Base-by-base conservation (phyloP, 2,888 invertebrate species). In the Perizoma affinitatum region DNA sequence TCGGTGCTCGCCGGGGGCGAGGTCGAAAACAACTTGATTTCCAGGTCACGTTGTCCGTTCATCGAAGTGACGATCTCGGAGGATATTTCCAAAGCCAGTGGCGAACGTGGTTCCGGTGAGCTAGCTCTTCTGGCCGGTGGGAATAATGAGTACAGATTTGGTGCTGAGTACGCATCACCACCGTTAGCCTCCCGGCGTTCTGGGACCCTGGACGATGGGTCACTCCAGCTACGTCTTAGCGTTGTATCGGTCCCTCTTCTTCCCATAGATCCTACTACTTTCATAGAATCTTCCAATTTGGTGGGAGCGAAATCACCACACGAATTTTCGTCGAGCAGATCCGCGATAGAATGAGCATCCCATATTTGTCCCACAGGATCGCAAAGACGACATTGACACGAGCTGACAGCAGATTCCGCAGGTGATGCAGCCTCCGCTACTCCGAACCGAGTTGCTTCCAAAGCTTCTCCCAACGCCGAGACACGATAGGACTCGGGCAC, bases 11-110 rank as follows among this genome's bases (percentile, higher is more conserved):
- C 88, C 78, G 92, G 85, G 68, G 93, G 93, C 78, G 94, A 93
- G 73, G 94, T 93, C 70, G 95, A 95, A 86, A 95, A 96, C 86
- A 96, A 95, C 82, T 95, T 96, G 72, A 96, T 96, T 88, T 96
- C 96, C 80, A 96, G 88, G 85, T 96, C 96, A 63, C 96, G 93
- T 80, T 96, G 96, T 48, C 96, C 96, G 79, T 96, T 95, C 71
- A 94, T 94, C 47, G 96, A 96, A 35, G 96, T 96, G 69, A 96
- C 95, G 72, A 96, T 96, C 78, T 96, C 95, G 41, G 96, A 96
- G 40, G 96, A 95, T 61, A 96, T 96, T 83, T 96, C 95, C 73
- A 96, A 87, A 66, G 87, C 90, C 67, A 86, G 90, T 51, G 88
- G 87, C 74, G 83, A 91, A 69, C 83, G 88, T 59, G 87, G 88